Conservation (phyloP, 1,140 invertebrate species). For the Mesaphorura yosii region DNA sequence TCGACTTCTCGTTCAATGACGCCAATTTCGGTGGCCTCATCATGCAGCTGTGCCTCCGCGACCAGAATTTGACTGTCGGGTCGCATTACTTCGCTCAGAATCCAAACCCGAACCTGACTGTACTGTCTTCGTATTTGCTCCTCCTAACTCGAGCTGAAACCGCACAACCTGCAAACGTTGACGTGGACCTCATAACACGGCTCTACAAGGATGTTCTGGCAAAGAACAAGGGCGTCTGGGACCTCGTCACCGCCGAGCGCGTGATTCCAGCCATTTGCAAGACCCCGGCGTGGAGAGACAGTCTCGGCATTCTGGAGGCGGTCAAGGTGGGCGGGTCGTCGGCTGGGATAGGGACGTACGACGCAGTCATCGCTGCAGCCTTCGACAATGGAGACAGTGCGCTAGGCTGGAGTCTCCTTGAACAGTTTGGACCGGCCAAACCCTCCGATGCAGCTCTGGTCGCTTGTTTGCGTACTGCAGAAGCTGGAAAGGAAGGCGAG, state of each 20-base stretch:
- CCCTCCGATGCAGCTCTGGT: constrained; percentile 36
- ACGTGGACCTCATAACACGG: constrained; percentile 43
- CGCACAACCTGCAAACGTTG: constrained; percentile 32
- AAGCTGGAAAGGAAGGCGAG: constrained; percentile 36
- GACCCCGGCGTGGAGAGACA: constrained; percentile 46
- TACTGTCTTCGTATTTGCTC: constrained; percentile 10
- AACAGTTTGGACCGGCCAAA: constrained; percentile 34
- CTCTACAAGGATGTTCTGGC: constrained; percentile 42
- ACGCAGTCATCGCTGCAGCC: constrained; percentile 40
- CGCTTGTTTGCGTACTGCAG: constrained; percentile 37
- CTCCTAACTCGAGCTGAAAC: constrained; percentile 11
- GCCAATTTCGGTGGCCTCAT: constrained; percentile 47
- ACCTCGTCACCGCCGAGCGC: constrained; percentile 44
- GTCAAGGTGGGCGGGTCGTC: constrained; percentile 39
- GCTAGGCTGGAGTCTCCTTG: constrained; percentile 44
- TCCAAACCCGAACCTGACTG: constrained; percentile 39
- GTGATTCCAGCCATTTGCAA: constrained; percentile 48
- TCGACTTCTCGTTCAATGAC: constrained; percentile 35
- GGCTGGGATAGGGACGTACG: constrained; percentile 18
- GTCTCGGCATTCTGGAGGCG: constrained; percentile 46
- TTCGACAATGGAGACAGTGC: constrained; percentile 45
- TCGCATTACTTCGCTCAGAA: constrained; percentile 44
- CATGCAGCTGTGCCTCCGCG: constrained; percentile 39
- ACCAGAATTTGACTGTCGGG: constrained; percentile 39
- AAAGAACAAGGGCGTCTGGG: constrained; percentile 44